These are phyloP conservation scores for Anastrepha obliqua DNA, from an alignment of 1,140 invertebrate species.

Conservation along the genomic window DNA sequence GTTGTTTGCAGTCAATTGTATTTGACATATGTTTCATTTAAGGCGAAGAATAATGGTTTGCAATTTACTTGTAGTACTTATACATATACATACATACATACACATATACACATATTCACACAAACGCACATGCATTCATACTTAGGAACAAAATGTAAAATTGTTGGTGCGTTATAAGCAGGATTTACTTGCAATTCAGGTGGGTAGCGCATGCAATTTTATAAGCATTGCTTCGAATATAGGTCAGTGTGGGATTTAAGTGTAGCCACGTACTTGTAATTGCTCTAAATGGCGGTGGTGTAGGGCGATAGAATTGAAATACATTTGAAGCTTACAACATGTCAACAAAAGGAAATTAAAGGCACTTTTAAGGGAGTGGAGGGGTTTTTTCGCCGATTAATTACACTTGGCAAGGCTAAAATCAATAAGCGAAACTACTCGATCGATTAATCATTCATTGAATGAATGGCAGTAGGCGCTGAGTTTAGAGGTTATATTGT, in stretches of 20 bases:
- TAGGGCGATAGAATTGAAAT: background rate
- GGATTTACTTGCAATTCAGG: background rate
- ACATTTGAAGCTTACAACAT: slow-evolving; percentile 24
- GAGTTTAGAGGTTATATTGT: too few relatives aligned
- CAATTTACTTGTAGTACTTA: slow-evolving; percentile 21
- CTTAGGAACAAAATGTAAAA: too few relatives aligned
- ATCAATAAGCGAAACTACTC: background rate
- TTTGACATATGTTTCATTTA: slow-evolving; percentile 48
- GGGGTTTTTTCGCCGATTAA: background rate
- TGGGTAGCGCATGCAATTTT: background rate
- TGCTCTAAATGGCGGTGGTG: slow-evolving; percentile 2
- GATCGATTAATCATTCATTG: background rate
- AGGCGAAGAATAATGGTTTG: slow-evolving; percentile 43
- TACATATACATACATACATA: background rate
- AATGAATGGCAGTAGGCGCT: too few relatives aligned
- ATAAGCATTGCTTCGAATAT: slow-evolving; percentile 1
- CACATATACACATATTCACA: background rate
- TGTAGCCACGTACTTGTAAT: background rate
- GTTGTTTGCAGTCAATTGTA: slow-evolving; percentile 41
- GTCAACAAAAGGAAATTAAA: slow-evolving; percentile 24
- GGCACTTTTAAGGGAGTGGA: background rate
- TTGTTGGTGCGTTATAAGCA: background rate
- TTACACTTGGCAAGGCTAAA: background rate
- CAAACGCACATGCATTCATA: background rate
- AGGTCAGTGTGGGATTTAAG: slow-evolving; percentile 19